Base-by-base conservation (phyloP, 2,113 vertebrate genomes). In the Buteo buteo region DNA sequence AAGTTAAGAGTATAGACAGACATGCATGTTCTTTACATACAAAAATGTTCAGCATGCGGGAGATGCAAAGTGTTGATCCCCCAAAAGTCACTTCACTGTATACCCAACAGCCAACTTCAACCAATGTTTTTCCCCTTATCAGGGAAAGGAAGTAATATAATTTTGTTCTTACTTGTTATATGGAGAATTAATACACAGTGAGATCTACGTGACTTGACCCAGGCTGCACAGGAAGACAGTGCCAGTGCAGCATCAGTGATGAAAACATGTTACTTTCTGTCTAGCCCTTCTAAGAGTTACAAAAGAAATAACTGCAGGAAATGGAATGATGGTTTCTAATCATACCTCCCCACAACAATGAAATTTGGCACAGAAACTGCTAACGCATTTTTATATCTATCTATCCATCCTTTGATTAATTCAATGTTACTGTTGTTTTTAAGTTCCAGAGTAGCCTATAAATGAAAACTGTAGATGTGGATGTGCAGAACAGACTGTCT, bases 191-290 rank as follows among this genome's bases (percentile, higher is more conserved):
- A 85, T 45, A 86, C 24, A 84, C 47, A 38, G 42, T 3, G 17
- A 82, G 54, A 90, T 22, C 57, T 90, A 64, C 0, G 4, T 77
- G 80, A 80, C 57, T 69, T 65, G 82, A 85, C 38, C 52, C 65
- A 90, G 85, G 90, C 1, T 58, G 58, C 81, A 81, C 17, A 86
- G 61, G 36, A 84, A 87, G 42, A 81, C 32, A 78, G 42, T 13
- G 65, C 24, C 58, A 54, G 26, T 54, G 14, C 52, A 86, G 54
- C 64, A 86, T 36, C 83, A 59, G 59, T 32, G 40, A 93, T 67
- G 89, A 86, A 95, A 93, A 74, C 62, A 34, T 67, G 62, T 28
- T 82, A 38, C 72, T 91, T 93, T 91, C 77, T 93, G 77, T 85
- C 87, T 74, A 79, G 82, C 47, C 70, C 71, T 95, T 74, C 67